Percentiles rank a stretch among this genome's conserved stretches.
Conservation (phyloP, 2,797 vertebrate species). For the Myoxocephalus aenaeus region DNA sequence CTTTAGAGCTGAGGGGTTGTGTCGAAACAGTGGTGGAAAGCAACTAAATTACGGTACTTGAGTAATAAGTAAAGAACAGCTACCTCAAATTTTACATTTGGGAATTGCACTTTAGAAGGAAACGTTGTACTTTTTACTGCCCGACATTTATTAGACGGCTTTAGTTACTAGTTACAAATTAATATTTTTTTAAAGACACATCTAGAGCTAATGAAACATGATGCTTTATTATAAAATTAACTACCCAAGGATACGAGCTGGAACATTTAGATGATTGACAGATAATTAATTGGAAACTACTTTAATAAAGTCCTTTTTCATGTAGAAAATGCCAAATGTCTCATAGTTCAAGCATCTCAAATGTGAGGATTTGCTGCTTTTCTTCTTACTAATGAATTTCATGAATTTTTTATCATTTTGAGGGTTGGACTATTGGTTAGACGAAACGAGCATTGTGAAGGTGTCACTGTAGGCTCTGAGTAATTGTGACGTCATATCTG, state of each 20-base stretch:
- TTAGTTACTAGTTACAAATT: neutral
- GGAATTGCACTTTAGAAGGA: neutral
- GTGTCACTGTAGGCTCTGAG: neutral
- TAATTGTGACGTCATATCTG: neutral
- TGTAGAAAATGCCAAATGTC: neutral
- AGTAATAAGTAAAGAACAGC: neutral
- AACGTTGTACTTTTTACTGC: neutral
- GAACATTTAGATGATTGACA: neutral
- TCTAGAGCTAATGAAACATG: neutral
- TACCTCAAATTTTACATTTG: neutral
- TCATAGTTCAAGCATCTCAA: neutral
- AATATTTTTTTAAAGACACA: neutral
- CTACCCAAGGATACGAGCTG: neutral
- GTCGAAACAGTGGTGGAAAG: neutral
- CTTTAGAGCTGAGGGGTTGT: slow-evolving; percentile 32
- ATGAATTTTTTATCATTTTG: neutral
- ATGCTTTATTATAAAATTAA: neutral
- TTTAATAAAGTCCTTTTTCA: neutral
- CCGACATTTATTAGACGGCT: neutral
- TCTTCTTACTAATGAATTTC: neutral
- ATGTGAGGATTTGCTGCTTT: neutral
- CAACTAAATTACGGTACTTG: neutral
- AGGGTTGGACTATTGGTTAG: neutral
- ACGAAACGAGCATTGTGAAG: neutral
- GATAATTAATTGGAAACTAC: slow-evolving; percentile 1